These are phyloP conservation scores for Orius laevigatus DNA, from an alignment of 1,140 invertebrate species.

Conservation along the genomic window DNA sequence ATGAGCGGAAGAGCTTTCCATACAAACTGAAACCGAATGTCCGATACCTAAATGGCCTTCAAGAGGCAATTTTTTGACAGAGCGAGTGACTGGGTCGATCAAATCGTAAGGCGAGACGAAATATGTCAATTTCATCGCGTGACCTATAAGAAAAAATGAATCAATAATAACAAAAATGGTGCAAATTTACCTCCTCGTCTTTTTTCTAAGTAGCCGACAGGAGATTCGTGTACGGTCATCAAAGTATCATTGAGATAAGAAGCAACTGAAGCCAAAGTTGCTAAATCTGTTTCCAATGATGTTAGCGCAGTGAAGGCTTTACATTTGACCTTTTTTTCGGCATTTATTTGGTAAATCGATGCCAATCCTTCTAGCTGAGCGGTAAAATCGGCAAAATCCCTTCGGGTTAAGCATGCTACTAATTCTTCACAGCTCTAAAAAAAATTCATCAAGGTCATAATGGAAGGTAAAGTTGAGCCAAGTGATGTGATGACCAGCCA, in stretches of 20 bases:
- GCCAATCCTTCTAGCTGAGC: conserved; percentile 78
- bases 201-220: conserved; percentile 65
- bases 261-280: conserved; percentile 62
- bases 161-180: not conserved
- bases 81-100: conserved; percentile 48
- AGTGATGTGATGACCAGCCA: conserved; percentile 11
- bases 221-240: conserved; percentile 74
- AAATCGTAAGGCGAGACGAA: conserved; percentile 91
- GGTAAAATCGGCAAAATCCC: conserved; percentile 86
- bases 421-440: conserved; percentile 74
- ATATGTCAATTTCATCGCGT: conserved; percentile 85
- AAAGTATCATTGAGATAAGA: conserved; percentile 70
- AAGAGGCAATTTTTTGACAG: conserved; percentile 53
- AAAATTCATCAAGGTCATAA: too few species aligned
- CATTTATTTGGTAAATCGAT: conserved; percentile 84
- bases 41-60: conserved; percentile 56
- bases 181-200: conserved; percentile 42
- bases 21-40: conserved; percentile 71
- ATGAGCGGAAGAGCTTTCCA: conserved; percentile 75
- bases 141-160: conserved; percentile 35
- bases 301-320: conserved; percentile 85
- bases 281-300: conserved; percentile 82
- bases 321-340: conserved; percentile 85
- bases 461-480: too few species aligned
- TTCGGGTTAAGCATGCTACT: conserved; percentile 54